A percentile compares a stretch with the other conserved stretches of the same genome.
These are phyloP conservation scores for Leuciscus waleckii DNA, from an alignment of 2,797 vertebrate species.

Conservation along the genomic window DNA sequence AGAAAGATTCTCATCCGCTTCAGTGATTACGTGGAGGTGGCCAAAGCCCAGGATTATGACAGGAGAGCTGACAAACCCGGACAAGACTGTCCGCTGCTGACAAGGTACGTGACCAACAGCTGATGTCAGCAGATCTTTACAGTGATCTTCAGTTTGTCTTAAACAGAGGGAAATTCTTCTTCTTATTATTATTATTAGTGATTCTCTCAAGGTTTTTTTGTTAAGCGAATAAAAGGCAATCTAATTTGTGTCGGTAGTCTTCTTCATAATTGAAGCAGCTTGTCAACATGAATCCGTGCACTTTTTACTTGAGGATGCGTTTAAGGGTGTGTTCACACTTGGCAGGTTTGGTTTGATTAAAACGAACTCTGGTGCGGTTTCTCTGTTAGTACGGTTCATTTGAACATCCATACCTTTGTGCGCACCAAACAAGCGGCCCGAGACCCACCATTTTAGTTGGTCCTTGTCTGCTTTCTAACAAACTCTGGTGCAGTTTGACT, in stretches of 20 bases:
- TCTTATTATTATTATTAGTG: background rate
- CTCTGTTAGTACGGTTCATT: background rate
- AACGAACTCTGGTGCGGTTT: background rate
- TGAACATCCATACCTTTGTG: background rate
- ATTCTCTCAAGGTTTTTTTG: background rate
- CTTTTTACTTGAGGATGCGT: constrained; percentile 54
- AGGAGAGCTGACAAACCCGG: constrained; percentile 97
- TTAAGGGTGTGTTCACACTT: constrained; percentile 44
- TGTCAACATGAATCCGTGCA: background rate
- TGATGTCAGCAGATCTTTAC: constrained; percentile 1
- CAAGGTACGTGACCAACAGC: constrained; percentile 81
- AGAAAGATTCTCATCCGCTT: constrained; percentile 98
- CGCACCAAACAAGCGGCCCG: background rate
- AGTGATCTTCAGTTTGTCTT: background rate
- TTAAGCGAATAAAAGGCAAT: background rate
- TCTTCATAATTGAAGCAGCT: background rate
- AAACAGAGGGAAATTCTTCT: background rate
- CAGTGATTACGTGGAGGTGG: constrained; percentile 99
- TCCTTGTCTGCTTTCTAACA: background rate
- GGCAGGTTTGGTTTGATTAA: background rate
- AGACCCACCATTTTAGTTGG: background rate
- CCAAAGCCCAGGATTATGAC: constrained; percentile 99
- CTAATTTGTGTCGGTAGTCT: background rate
- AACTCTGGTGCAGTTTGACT: background rate
- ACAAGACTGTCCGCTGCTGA: constrained; percentile 96